Percentiles rank a stretch among this genome's conserved stretches.
phyloP scores from a whole-genome alignment of 2,797 vertebrate genomes.

The Anguilla obscura region DNA sequence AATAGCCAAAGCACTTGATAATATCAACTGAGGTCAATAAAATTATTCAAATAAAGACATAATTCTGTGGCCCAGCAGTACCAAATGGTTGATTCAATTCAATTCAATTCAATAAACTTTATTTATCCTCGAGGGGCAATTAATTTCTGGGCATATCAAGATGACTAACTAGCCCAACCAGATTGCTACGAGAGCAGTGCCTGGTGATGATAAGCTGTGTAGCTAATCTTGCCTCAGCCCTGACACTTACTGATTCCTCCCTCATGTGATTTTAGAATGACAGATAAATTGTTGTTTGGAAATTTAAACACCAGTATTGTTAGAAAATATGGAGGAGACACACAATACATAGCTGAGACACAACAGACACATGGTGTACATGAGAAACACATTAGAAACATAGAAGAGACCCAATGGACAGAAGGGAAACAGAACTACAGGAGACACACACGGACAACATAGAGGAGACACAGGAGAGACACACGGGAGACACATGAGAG shows the following conservation, averaged over 20 bases:
- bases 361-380: no score
- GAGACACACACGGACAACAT: no score
- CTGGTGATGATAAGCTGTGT: no score
- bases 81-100: background rate
- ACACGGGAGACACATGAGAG: background rate
- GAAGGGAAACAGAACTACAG: background rate
- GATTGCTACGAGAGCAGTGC: no score
- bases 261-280: background rate
- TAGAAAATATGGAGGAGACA: background rate
- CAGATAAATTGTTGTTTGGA: background rate
- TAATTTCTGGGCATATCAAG: no score
- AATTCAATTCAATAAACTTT: no score
- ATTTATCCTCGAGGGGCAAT: no score
- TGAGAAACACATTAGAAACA: background rate
- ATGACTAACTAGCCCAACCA: no score
- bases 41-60: background rate
- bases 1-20: background rate
- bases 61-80: background rate
- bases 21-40: background rate
- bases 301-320: background rate
- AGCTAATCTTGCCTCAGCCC: no score
- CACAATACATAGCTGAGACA: background rate
- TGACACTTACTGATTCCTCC: background rate
- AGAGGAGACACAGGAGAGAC: background rate
- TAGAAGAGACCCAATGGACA: background rate